Conservation (phyloP, 2,113 vertebrate species). For the Leucoraja erinaceus region DNA sequence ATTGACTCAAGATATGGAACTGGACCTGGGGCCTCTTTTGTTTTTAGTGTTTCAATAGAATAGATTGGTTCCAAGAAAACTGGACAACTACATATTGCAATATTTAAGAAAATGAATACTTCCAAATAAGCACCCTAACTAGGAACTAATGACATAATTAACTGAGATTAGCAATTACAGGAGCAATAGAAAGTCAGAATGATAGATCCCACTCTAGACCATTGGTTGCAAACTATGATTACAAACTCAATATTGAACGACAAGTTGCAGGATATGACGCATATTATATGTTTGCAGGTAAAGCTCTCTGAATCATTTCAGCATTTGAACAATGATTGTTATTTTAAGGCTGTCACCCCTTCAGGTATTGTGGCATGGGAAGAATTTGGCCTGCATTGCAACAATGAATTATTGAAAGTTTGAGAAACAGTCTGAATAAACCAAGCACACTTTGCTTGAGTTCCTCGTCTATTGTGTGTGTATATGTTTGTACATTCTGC, state of each 20-base stretch:
- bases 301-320: neutral
- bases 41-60: neutral
- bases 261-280: neutral
- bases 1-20: neutral
- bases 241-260: neutral
- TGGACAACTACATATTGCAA: neutral
- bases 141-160: neutral
- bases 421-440: no score
- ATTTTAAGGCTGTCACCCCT: no score
- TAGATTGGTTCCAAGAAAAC: neutral
- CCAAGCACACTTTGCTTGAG: no score
- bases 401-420: no score
- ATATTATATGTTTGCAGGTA: neutral
- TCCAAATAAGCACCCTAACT: neutral
- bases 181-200: neutral
- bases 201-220: neutral
- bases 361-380: no score
- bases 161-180: no score
- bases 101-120: neutral
- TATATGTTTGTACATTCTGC: no score
- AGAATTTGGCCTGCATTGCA: no score
- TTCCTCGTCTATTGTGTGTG: no score
- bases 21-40: neutral
- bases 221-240: neutral
- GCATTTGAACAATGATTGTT: no score